These are phyloP conservation scores for Chromoteleia sp. DNA, from an alignment of 2,888 invertebrate genomes.

Conservation along the genomic window DNA sequence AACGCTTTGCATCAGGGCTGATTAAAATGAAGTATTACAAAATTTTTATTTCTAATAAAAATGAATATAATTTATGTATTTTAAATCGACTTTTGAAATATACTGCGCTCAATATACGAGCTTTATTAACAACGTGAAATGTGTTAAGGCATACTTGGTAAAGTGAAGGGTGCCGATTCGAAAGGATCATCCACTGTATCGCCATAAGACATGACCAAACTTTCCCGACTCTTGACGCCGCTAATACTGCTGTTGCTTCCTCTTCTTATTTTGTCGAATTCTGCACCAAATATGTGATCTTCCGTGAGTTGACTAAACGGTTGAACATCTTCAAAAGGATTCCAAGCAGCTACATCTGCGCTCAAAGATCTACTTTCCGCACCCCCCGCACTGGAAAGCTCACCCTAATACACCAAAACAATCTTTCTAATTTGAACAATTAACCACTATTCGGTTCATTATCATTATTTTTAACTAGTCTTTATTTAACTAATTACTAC, in stretches of 20 bases:
- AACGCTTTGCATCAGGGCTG: too few relatives aligned
- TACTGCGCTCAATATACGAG: too few relatives aligned
- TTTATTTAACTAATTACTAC: neutral
- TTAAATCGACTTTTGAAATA: too few relatives aligned
- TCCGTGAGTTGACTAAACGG: constrained; percentile 91
- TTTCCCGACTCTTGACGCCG: constrained; percentile 89
- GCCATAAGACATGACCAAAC: constrained; percentile 88
- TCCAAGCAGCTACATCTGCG: constrained; percentile 91
- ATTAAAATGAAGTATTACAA: too few relatives aligned
- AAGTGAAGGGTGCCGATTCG: constrained; percentile 92
- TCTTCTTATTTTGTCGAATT: constrained; percentile 92
- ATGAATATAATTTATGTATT: too few relatives aligned
- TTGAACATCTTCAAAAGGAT: constrained; percentile 91
- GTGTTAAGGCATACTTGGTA: constrained; percentile 86
- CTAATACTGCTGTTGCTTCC: constrained; percentile 92
- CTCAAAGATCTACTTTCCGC: constrained; percentile 83
- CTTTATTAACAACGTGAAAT: too few relatives aligned
- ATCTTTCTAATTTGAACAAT: constrained; percentile 36
- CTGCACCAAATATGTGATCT: constrained; percentile 93
- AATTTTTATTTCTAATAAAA: too few relatives aligned
- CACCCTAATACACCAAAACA: constrained; percentile 78
- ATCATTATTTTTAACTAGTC: neutral
- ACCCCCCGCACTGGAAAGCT: constrained; percentile 82
- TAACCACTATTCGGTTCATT: neutral
- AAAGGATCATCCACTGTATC: constrained; percentile 90